Evolutionary conservation across 2,888 invertebrate species (phyloP), one percentile per base, ranked within the genome.

Genomic region (Dryadula phaetusa): DNA sequence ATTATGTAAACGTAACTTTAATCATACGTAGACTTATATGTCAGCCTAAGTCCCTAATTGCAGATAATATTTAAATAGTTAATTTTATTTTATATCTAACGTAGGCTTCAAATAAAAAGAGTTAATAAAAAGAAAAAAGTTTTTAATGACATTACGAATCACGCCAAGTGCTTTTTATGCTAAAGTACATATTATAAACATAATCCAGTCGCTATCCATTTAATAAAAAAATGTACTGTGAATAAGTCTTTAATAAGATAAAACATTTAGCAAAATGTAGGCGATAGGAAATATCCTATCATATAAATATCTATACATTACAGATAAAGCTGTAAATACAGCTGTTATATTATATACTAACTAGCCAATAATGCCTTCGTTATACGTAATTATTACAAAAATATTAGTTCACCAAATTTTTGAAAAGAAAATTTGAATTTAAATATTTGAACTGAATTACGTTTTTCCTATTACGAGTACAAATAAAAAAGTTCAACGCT

Each of bases 101-200:
- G 6, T 44, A 8, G 8, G 18, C 25, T 47, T 47, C 22, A 22
- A 20, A 22, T 20, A 2, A 22, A 8, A 37, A 37, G 37, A 22
- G 37, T 8, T 54, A 54, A 37, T 37, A 40, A 40, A 20, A 37
- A 3, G 34, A 34, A 20, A 25, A 44, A 16, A 60, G 10, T 28
- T 65, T 61, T 65, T 53, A 62, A 65, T 63, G 62, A 44, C 52
- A 70, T 70, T 61, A 70, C 42, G 70, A 70, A 70, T 70, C 70
- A 70, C 70, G 53, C 18, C 53, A 70, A 70, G 68, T 70, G 68
- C 68, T 60, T 60, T 32, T 63, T 34, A 16, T 42, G 47, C 18
- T 37, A 8, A 40, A 40, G 32, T 69, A 56, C 53, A 49, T 47
- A 60, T 37, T 37, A 56, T 54, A 42, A 61, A 54, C 53, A 61